Conservation (phyloP, 2,888 invertebrate genomes). For the Acleris holmiana region DNA sequence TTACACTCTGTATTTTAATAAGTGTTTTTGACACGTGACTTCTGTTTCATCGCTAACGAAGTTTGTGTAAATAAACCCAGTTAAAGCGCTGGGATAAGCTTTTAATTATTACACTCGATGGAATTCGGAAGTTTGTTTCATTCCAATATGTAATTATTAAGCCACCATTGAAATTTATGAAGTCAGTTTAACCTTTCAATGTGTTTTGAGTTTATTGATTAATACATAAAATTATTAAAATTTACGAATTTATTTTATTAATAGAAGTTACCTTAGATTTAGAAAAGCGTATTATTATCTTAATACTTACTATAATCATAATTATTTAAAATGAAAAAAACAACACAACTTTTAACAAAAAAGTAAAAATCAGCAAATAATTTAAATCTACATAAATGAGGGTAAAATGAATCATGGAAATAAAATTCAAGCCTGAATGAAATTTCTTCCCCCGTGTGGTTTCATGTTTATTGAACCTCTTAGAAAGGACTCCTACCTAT, state of each 20-base stretch:
- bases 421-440: not conserved
- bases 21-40: slow-evolving; percentile 27
- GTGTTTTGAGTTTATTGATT: not conserved
- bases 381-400: not conserved
- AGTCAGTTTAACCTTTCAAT: slow-evolving; percentile 11
- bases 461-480: not conserved
- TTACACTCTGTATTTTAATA: slow-evolving; percentile 22
- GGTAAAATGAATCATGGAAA: not conserved
- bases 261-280: not conserved
- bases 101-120: no score
- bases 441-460: not conserved
- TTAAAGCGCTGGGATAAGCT: no score
- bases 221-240: no score
- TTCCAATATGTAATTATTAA: no score
- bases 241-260: slow-evolving; percentile 9
- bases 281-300: no score
- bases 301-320: no score
- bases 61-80: slow-evolving; percentile 5
- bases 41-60: slow-evolving; percentile 12
- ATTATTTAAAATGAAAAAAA: no score
- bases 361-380: not conserved
- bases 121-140: no score
- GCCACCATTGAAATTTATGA: not conserved
- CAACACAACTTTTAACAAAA: no score
- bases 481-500: not conserved